Base-by-base conservation (phyloP, 30 jellyfish, hydroid and myxozoan genomes). In the Chironex yamaguchii region DNA sequence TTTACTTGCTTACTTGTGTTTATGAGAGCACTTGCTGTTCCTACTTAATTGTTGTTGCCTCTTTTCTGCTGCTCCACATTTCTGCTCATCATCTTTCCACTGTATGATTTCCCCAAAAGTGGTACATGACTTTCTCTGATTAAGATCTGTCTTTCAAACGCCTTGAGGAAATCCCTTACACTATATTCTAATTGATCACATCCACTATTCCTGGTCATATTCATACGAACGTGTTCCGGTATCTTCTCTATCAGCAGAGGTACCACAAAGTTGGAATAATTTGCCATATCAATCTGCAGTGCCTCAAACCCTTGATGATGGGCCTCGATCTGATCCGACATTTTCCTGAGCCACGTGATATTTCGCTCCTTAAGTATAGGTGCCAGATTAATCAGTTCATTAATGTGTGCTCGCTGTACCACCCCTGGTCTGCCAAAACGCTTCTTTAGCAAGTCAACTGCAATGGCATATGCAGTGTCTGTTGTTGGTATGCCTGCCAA, bases 271-370 rank as follows among this genome's bases (percentile, higher is more conserved):
- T 49, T 63, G 20, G 62, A 42, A 27, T 63, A 63, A 25, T 63
- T 21, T 21, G n/a, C 67, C 36, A 31, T 26, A 6, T 68, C 72
- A 20, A 33, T 34, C 3, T 27, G 67, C 82, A 66, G 64, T 2
- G 79, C 6, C 62, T 66, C 13, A 3, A 66, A 62, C 29, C 79
- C 79, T 4, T 62, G 3, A 62, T n/a, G 32, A 29, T 66, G 79
- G 3, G 65, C 29, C 32, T 66, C 79, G 79, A 66, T 66, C 64
- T 66, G 79, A 27, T 66, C 79, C 63, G 24, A 62, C 64, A 66
- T 9, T 26, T 54, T 22, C 29, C 62, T 21, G 4, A 66, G 79
- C 54, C 79, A 13, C 6, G 64, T 14, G 4, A 66, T 62, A 62
- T 11, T 66, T 21, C 32, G 27, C 21, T 66, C 79, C 24, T 29